Evolutionary conservation across 2,888 invertebrate genomes (phyloP), one percentile per base, ranked within the genome.

Genomic region (Torymus texanus): DNA sequence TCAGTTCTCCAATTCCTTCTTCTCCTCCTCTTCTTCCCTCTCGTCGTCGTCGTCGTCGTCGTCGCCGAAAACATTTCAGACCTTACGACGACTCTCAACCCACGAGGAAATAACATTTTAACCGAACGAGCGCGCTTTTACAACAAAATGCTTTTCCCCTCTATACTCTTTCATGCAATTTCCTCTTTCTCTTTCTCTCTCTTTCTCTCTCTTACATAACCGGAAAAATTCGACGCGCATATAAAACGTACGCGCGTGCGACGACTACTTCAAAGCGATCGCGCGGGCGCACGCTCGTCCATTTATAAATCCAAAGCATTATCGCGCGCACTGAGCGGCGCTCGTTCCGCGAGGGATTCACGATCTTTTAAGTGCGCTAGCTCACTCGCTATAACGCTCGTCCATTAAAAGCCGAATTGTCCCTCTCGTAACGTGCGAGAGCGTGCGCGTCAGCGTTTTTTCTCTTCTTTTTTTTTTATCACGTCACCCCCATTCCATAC

Each of bases 241-340:
- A 67, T 72, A 72, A 78, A 76, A 55, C n/a, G 16, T 41, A 16
- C 75, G 41, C 41, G 41, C 41, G 41, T 41, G 41, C 41, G 41
- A 41, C 41, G 62, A n/a, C 50, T 56, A 71, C 51, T 58, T 65
- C 56, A 77, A 78, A 78, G 80, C 67, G 73, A 80, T 80, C 77
- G 73, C 77, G n/a, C n/a, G n/a, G n/a, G n/a, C n/a, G n/a, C n/a
- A n/a, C n/a, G n/a, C n/a, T n/a, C n/a, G n/a, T 53, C 80, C 80
- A 80, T 80, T 76, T 73, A 77, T 77, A 77, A 80, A 77, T 76
- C 73, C 80, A 67, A 67, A 18, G 75, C 79, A 79, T 79, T 79
- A 79, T 79, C 79, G 75, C 71, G 41, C 41, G 5, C 29, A 0
- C 29, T 2, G 0, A 2, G 29, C 4, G 4, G 29, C 75, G 66